Conservation (phyloP, 23 tunicate species). For the Ciona savignyi region DNA sequence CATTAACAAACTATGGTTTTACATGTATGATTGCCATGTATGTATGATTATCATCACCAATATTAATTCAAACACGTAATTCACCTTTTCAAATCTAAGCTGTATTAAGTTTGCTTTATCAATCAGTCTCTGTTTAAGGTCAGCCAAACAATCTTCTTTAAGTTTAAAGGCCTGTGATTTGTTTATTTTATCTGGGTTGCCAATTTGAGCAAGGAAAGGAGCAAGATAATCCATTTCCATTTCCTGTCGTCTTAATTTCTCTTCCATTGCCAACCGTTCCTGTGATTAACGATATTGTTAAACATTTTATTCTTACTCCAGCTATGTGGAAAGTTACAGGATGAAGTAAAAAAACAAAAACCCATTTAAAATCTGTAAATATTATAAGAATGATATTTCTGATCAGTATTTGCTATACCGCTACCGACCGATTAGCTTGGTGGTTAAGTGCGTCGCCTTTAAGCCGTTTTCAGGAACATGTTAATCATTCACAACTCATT, state of each 20-base stretch:
- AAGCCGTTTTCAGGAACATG: too few relatives aligned
- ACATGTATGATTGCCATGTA: neutral
- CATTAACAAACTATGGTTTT: neutral
- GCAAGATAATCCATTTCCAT: slow-evolving; percentile 99
- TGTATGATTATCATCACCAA: neutral
- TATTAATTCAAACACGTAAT: neutral
- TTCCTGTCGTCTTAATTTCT: slow-evolving; percentile 74
- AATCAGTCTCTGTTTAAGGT: slow-evolving; percentile 87
- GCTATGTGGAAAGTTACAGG: too few relatives aligned
- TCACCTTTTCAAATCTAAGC: slow-evolving; percentile 85
- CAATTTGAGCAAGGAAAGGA: slow-evolving; percentile 98
- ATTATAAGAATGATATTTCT: too few relatives aligned
- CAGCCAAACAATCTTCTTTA: slow-evolving; percentile 95
- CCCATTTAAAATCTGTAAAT: too few relatives aligned
- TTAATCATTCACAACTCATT: too few relatives aligned
- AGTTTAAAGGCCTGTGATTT: slow-evolving; percentile 72
- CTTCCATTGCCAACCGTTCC: slow-evolving; percentile 87
- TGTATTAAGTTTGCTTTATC: slow-evolving; percentile 97
- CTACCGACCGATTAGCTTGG: too few relatives aligned
- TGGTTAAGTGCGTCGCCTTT: too few relatives aligned
- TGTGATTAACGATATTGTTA: too few relatives aligned
- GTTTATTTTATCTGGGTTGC: slow-evolving; percentile 75
- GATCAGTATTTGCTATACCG: too few relatives aligned
- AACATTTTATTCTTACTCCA: too few relatives aligned
- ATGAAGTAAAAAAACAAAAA: too few relatives aligned